These are phyloP conservation scores for Dicranocentrus wangi DNA, from an alignment of 2,888 invertebrate species.

Conservation along the genomic window DNA sequence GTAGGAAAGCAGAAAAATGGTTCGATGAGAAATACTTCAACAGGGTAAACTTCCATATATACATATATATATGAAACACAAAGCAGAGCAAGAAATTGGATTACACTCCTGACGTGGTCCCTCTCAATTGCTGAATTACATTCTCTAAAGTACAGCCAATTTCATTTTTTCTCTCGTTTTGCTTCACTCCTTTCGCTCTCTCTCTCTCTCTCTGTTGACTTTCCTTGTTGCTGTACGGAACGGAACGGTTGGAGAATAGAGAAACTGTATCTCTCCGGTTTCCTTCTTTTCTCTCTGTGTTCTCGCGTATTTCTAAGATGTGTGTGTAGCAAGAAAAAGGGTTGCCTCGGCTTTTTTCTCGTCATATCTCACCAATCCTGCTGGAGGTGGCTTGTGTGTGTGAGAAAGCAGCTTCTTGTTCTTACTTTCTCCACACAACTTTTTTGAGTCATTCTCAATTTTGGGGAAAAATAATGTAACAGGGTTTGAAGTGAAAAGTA, in stretches of 20 bases:
- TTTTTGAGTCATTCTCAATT: neutral
- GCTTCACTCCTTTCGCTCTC: conserved; percentile 13
- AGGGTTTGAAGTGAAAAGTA: neutral
- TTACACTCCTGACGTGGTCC: conserved; percentile 53
- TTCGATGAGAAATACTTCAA: conserved; percentile 33
- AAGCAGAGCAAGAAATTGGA: conserved; percentile 55
- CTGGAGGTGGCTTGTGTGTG: no score
- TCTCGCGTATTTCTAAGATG: no score
- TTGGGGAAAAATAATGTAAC: neutral
- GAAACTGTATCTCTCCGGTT: neutral
- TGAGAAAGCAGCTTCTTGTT: neutral
- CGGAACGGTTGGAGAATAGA: neutral
- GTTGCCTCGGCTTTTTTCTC: no score
- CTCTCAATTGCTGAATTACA: conserved; percentile 56
- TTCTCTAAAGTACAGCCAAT: conserved; percentile 47
- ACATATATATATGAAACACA: conserved; percentile 40
- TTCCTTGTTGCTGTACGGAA: conserved; percentile 2
- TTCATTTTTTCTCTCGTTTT: conserved; percentile 38
- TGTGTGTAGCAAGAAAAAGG: no score
- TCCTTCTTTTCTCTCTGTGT: neutral
- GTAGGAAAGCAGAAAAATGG: conserved; percentile 38
- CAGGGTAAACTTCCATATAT: conserved; percentile 22
- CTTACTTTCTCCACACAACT: neutral
- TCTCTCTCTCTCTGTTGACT: neutral
- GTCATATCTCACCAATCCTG: no score